Evolutionary conservation across 2,888 invertebrate species (phyloP).

Genomic region (Melinaea menophilus): DNA sequence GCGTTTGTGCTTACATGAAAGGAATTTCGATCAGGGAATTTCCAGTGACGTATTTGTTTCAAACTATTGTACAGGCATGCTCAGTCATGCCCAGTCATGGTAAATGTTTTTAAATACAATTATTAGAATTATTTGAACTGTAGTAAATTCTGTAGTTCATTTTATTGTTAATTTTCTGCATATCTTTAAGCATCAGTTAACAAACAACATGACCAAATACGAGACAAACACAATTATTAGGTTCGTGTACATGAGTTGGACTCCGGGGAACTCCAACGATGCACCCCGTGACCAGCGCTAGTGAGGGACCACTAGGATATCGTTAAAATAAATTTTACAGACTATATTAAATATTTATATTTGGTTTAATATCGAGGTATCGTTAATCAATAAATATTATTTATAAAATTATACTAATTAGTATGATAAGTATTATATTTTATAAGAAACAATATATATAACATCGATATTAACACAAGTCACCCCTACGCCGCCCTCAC

Average conservation of each 20-base stretch:
- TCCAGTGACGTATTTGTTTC: no score
- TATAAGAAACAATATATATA: neutral
- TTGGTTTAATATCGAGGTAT: no score
- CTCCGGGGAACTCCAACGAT: slow-evolving; percentile 47
- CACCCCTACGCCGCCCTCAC: slow-evolving; percentile 59
- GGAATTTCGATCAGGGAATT: neutral
- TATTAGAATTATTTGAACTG: no score
- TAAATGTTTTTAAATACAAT: no score
- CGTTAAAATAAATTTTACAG: slow-evolving; percentile 17
- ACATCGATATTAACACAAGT: neutral
- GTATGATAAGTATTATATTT: neutral
- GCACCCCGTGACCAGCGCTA: slow-evolving; percentile 55
- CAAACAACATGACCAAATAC: slow-evolving; percentile 60
- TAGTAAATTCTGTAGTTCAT: neutral
- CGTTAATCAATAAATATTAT: no score
- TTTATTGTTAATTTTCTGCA: neutral
- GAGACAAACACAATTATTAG: slow-evolving; percentile 69
- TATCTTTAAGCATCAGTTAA: slow-evolving; percentile 37
- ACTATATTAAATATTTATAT: no score
- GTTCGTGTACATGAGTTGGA: slow-evolving; percentile 61
- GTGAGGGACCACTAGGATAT: slow-evolving; percentile 33
- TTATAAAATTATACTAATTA: no score
- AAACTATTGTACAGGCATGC: no score
- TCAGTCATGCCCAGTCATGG: no score
- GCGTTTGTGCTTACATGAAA: slow-evolving; percentile 25